A percentile compares a stretch with the other conserved stretches of the same genome.
phyloP scores from a whole-genome alignment of 2,113 vertebrate species.

The Perognathus longimembris region DNA sequence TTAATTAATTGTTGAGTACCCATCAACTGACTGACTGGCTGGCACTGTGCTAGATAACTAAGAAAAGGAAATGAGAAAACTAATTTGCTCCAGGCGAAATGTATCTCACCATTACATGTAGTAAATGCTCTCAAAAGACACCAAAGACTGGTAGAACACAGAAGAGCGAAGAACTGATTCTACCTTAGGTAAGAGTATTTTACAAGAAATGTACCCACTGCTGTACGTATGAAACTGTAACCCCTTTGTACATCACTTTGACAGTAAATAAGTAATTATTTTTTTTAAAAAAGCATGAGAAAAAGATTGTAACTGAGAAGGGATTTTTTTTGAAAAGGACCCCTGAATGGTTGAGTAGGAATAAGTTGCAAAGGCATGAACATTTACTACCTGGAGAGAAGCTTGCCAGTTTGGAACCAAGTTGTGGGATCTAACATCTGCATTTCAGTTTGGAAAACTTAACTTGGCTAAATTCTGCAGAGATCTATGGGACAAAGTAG shows the following conservation, averaged over 20 bases:
- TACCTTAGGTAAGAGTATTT: background rate
- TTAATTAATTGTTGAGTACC: conserved; percentile 15
- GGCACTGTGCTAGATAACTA: background rate
- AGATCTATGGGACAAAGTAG: conserved; percentile 2
- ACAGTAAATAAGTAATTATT: no score
- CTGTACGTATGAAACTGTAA: no score
- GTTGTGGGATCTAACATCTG: background rate
- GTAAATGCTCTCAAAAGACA: conserved; percentile 3
- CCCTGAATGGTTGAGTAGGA: background rate
- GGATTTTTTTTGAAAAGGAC: conserved; percentile 22
- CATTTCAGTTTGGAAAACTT: conserved; percentile 30
- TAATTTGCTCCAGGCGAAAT: background rate
- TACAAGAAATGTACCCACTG: no score
- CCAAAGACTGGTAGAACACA: background rate
- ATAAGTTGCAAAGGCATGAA: background rate
- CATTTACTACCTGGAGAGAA: background rate
- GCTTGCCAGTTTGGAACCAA: background rate
- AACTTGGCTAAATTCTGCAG: conserved; percentile 1
- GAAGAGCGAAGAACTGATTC: background rate
- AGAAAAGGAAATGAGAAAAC: conserved; percentile 16
- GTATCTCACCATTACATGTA: background rate
- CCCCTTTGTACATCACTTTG: no score
- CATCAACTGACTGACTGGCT: background rate
- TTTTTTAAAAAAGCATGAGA: no score
- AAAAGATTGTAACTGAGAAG: background rate